Evolutionary conservation across 1,140 invertebrate genomes (phyloP).

Genomic region (Acromyrmex heyeri): DNA sequence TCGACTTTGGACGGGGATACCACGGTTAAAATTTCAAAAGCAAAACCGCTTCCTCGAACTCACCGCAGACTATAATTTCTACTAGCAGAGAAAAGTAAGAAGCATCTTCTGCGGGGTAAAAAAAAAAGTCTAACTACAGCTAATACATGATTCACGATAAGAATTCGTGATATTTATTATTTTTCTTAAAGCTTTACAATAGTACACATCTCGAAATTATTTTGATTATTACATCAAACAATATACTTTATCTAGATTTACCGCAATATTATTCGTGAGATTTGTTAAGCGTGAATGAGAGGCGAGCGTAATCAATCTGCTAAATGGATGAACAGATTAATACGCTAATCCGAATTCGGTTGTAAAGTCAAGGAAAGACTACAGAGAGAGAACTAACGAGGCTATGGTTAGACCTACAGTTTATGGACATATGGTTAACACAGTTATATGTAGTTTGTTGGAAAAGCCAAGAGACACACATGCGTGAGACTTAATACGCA

Average conservation of each 20-base stretch:
- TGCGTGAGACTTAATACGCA: constrained; percentile 48
- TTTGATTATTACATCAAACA: background rate
- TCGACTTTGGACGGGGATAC: constrained; percentile 34
- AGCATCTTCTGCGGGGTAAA: background rate
- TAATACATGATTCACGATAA: background rate
- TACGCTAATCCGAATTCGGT: constrained; percentile 37
- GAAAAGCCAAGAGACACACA: constrained; percentile 60
- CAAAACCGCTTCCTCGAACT: constrained; percentile 46
- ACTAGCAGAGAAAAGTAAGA: background rate
- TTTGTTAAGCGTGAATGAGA: background rate
- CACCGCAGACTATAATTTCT: background rate
- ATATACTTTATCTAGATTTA: background rate
- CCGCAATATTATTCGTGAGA: background rate
- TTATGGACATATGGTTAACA: constrained; percentile 78
- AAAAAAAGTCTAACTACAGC: background rate
- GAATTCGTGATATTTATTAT: background rate
- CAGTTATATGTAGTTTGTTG: constrained; percentile 55
- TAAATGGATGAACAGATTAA: constrained; percentile 69
- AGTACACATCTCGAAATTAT: background rate
- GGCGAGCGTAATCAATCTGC: constrained; percentile 32
- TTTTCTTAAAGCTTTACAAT: background rate
- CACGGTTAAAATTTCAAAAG: constrained; percentile 75
- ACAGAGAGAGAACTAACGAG: constrained; percentile 76
- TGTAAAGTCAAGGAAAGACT: constrained; percentile 35
- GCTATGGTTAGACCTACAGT: constrained; percentile 51